A percentile compares a stretch with the other conserved stretches of the same genome.
Evolutionary conservation across 2,113 vertebrate species (phyloP).

Genomic region (Pomatostomus ruficeps): DNA sequence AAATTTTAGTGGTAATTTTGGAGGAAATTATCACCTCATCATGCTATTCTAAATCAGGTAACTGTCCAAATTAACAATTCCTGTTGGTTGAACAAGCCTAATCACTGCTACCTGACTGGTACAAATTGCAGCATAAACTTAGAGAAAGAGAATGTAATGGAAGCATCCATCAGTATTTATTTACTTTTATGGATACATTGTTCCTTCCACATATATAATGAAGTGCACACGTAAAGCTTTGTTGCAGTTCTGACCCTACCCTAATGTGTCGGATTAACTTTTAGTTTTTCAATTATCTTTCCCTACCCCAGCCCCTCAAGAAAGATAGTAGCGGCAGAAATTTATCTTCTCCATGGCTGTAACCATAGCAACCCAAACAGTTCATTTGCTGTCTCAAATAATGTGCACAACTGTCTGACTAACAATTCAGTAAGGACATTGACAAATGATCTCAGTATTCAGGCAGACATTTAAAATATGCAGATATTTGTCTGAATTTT

Average conservation of each 20-base stretch:
- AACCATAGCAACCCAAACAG: slow-evolving; percentile 72
- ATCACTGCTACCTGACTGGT: neutral
- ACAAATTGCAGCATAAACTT: neutral
- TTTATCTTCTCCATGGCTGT: slow-evolving; percentile 51
- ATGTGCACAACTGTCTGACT: slow-evolving; percentile 60
- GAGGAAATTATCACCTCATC: neutral
- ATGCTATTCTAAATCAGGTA: neutral
- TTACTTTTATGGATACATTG: neutral
- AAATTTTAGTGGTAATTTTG: neutral
- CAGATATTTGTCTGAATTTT: slow-evolving; percentile 74
- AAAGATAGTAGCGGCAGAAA: slow-evolving; percentile 54
- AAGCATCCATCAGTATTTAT: neutral
- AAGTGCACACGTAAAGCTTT: neutral
- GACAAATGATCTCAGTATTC: slow-evolving; percentile 74
- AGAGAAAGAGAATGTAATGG: neutral
- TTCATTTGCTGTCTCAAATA: slow-evolving; percentile 73
- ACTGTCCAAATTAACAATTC: neutral
- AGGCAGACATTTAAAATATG: slow-evolving; percentile 71
- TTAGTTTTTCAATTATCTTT: slow-evolving; percentile 31
- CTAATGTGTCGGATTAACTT: neutral
- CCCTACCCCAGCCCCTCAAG: neutral
- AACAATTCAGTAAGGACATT: slow-evolving; percentile 71
- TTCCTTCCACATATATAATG: neutral
- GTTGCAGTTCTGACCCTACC: neutral
- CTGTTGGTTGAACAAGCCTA: neutral